phyloP scores from a whole-genome alignment of 1,140 invertebrate species.

The Philopotamus ludificatus region DNA sequence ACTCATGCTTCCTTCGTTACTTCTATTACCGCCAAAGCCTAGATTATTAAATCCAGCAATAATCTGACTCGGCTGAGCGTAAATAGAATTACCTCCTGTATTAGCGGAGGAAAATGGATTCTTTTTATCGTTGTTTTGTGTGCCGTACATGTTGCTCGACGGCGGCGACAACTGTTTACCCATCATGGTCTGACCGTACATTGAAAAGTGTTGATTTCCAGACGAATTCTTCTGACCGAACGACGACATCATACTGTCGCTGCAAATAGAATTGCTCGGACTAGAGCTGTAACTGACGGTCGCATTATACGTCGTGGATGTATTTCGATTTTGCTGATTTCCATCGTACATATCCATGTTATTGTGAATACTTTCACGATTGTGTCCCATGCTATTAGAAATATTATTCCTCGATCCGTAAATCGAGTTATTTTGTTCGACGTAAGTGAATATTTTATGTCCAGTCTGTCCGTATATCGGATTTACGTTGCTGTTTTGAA shows the following conservation, averaged over 20 bases:
- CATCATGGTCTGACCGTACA: constrained; percentile 30
- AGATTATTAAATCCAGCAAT: constrained; percentile 48
- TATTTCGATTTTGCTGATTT: constrained; percentile 13
- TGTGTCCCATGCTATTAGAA: constrained; percentile 38
- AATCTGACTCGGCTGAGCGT: constrained; percentile 56
- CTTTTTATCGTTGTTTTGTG: constrained; percentile 35
- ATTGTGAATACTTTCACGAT: constrained; percentile 47
- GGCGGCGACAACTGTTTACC: constrained; percentile 13
- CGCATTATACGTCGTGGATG: constrained; percentile 33
- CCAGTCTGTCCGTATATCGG: constrained; percentile 55
- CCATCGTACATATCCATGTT: constrained; percentile 39
- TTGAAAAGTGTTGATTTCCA: constrained; percentile 13
- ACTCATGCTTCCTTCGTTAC: constrained; percentile 44
- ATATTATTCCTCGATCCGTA: constrained; percentile 50
- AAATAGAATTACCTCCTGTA: constrained; percentile 49
- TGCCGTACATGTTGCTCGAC: constrained; percentile 10
- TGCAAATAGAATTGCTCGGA: constrained; percentile 31
- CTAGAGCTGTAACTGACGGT: constrained; percentile 39
- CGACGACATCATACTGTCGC: constrained; percentile 33
- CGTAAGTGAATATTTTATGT: constrained; percentile 44
- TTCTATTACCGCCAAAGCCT: constrained; percentile 43
- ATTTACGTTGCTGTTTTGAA: constrained; percentile 51
- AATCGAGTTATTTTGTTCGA: constrained; percentile 44
- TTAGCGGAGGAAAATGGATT: constrained; percentile 26
- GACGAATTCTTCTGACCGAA: constrained; percentile 35